Evolutionary conservation across 1,140 invertebrate genomes (phyloP), one percentile per base, ranked within the genome.

Genomic region (Potamilus streckersoni): DNA sequence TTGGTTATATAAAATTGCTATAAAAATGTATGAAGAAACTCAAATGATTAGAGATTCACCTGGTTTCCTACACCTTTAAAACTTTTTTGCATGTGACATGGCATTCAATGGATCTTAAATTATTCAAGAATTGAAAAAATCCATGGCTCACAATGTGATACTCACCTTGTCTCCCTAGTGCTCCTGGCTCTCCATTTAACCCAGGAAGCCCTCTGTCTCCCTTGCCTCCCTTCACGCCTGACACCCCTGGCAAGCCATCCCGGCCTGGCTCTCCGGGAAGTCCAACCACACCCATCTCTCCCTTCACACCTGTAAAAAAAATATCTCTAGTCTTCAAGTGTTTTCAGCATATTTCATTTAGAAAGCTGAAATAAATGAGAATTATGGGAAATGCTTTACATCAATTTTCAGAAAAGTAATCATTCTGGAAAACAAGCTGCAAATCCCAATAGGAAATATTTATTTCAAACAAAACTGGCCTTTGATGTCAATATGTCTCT

Each of bases 221-320:
- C 63, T 84, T 85, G 11, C 19, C 19, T 31, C 84, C 82, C 27
- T 72, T 67, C 15, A 70, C 16, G 16, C 86, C 86, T 58, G 82
- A 79, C 31, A 78, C 56, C 57, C 87, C 87, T 55, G 79, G 66
- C 19, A 84, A 71, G 17, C 87, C 87, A 75, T 82, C 61, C 19
- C 80, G 55, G 63, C 87, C 87, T 11, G 79, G 81, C 58, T 83
- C 81, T 38, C 81, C 81, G 15, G 84, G 82, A 64, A 82, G 79
- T 75, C 87, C 87, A 63, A 82, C 70, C 64, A 84, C 80, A 71
- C 87, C 87, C 20, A 66, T 66, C 8, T 81, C 80, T 61, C 86
- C 81, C 63, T 83, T 83, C 5, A 38, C 58, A 75, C 86, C 85
- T 86, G 78, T 49, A 61, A 64, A 38, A 60, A 23, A 31, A 59